Percentiles rank a stretch among this genome's conserved stretches.
phyloP scores from a whole-genome alignment of 2,888 invertebrate genomes.

The Uropetala carovei region DNA sequence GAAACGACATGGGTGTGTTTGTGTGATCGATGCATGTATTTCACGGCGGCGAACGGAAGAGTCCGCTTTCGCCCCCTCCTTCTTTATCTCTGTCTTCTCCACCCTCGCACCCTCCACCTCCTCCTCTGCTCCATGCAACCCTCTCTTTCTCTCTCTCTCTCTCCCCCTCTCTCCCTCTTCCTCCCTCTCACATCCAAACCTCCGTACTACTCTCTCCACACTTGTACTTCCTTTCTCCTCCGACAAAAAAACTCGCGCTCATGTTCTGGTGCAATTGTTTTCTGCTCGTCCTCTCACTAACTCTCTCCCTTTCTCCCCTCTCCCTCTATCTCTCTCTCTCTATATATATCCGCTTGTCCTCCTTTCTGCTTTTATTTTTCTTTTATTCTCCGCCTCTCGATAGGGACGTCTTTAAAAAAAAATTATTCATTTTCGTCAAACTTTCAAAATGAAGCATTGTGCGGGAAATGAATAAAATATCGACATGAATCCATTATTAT shows the following conservation, averaged over 20 bases:
- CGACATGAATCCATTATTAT: neutral
- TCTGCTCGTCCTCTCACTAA: neutral
- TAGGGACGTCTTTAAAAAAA: slow-evolving; percentile 21
- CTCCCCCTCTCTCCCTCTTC: neutral
- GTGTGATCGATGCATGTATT: slow-evolving; percentile 33
- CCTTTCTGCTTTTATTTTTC: neutral
- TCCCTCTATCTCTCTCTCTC: neutral
- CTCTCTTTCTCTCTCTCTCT: neutral
- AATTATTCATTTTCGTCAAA: neutral
- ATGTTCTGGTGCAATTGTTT: neutral
- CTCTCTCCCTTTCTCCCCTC: neutral
- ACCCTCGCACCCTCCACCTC: neutral
- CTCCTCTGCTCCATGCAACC: too few relatives aligned
- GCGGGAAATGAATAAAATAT: neutral
- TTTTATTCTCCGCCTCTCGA: neutral
- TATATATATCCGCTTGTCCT: neutral
- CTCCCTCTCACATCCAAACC: neutral
- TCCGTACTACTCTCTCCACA: neutral
- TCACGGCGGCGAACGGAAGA: neutral
- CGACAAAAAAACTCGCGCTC: neutral
- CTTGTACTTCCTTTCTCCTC: neutral
- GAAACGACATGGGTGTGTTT: slow-evolving; percentile 33
- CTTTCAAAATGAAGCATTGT: neutral
- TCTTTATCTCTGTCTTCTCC: neutral
- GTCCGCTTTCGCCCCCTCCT: neutral